Evolutionary conservation across 2,888 invertebrate species (phyloP).

Genomic region (Anorthoa munda): DNA sequence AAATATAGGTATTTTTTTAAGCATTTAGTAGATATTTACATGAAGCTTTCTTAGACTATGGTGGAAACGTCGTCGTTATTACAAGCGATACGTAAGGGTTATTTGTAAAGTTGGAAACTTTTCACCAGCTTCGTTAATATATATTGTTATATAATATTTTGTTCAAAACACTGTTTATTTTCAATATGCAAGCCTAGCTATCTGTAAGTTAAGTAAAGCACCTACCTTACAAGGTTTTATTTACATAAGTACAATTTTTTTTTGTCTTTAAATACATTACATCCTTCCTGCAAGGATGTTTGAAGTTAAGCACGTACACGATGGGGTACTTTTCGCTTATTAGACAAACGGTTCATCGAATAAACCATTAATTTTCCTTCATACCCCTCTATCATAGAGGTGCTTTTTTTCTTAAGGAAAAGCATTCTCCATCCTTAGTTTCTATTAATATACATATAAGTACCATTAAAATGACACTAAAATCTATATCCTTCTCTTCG

Average conservation of each 20-base stretch:
- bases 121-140: too few species aligned
- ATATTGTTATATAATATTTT: too few species aligned
- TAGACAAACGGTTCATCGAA: background rate
- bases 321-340: background rate
- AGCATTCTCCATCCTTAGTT: slow-evolving; percentile 10
- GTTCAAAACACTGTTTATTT: background rate
- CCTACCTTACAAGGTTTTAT: background rate
- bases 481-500: background rate
- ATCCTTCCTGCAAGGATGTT: slow-evolving; percentile 36
- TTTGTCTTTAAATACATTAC: background rate
- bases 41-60: too few species aligned
- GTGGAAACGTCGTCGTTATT: too few species aligned
- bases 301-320: slow-evolving; percentile 11
- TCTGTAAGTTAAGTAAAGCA: too few species aligned
- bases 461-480: background rate
- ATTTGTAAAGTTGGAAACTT: too few species aligned
- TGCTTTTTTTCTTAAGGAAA: background rate
- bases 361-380: background rate
- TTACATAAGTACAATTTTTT: background rate
- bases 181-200: background rate
- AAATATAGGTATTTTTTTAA: too few species aligned
- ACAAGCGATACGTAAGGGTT: too few species aligned
- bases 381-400: background rate
- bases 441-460: background rate
- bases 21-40: too few species aligned